phyloP scores from a whole-genome alignment of 2,797 vertebrate genomes.

The Chromobotia macracanthus region DNA sequence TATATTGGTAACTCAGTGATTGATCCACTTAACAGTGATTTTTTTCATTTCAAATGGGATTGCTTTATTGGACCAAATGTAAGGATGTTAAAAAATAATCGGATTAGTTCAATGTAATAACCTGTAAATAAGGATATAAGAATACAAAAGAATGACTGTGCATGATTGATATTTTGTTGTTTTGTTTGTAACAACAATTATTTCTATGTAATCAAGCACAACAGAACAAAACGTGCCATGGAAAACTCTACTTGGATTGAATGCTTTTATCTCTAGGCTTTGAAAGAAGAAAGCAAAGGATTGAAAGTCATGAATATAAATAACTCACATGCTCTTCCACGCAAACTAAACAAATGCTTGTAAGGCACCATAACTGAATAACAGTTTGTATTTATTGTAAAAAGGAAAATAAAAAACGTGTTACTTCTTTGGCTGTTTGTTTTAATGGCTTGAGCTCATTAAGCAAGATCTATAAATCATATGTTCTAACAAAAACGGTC shows the following conservation, averaged over 20 bases:
- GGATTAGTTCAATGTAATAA: constrained; percentile 38
- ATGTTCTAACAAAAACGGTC: neutral
- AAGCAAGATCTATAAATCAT: no score
- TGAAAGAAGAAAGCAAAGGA: constrained; percentile 60
- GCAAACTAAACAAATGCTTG: constrained; percentile 70
- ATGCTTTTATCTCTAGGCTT: constrained; percentile 68
- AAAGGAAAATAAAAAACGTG: constrained; percentile 88
- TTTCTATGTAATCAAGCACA: constrained; percentile 78
- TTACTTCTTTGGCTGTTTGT: constrained; percentile 77
- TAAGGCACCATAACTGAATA: constrained; percentile 82
- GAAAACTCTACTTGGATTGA: constrained; percentile 64
- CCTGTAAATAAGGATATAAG: constrained; percentile 49
- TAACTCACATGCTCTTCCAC: constrained; percentile 52
- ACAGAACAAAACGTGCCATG: constrained; percentile 78
- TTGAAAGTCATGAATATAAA: constrained; percentile 60
- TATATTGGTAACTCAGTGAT: constrained; percentile 43
- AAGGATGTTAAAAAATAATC: constrained; percentile 48
- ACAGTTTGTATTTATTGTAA: constrained; percentile 99
- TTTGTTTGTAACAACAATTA: constrained; percentile 47
- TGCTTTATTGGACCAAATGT: constrained; percentile 33
- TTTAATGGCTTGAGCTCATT: neutral
- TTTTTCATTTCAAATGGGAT: constrained; percentile 47
- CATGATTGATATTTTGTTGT: constrained; percentile 44
- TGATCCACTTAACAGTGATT: constrained; percentile 46
- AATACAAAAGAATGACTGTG: constrained; percentile 41